Base-by-base conservation (phyloP, 2,113 vertebrate species). In the Bos indicus region DNA sequence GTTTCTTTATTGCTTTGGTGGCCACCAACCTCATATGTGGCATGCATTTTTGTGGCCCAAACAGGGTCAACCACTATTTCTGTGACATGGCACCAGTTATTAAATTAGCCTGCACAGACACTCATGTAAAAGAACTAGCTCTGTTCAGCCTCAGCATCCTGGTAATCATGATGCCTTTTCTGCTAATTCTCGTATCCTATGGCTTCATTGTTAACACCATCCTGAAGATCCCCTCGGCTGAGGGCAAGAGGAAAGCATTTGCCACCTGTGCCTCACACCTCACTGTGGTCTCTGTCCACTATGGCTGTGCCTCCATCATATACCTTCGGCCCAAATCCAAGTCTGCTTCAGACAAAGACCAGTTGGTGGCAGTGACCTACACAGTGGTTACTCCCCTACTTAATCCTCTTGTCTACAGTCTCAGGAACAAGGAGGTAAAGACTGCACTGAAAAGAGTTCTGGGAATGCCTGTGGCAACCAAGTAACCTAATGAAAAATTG, bases 381-480 rank as follows among this genome's bases (percentile, higher is more conserved):
- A 97, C 97, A 3, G 93, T 97, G 13, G 88, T 98, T 4, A 98
- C 96, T 15, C 96, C 96, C 30, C 59, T 97, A 4, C 92, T 97
- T 16, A 97, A 98, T 48, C 97, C 97, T 36, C 95, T 98, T 3
- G 92, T 97, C 16, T 97, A 97, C 51, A 98, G 96, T 80, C 91
- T 97, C 48, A 94, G 97, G 92, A 98, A 97, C 48, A 94, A 98
- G 52, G 94, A 98, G 25, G 88, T 98, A 26, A 97, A 97, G 78
- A 86, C 52, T 43, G 97, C 95, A 25, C 48, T 97, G 23, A 97
- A 56, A 62, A 97, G 67, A 94, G 52, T 95, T 43, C 28, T 96
- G 26, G n/a, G 64, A n/a, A 51, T 86, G 62, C 59, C 94, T 88
- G 12, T 17, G 3, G 8, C 64, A 28, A 52, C 19, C 36, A 93